Base-by-base conservation (phyloP, 2,113 vertebrate species). In the Peucedramus taeniatus region DNA sequence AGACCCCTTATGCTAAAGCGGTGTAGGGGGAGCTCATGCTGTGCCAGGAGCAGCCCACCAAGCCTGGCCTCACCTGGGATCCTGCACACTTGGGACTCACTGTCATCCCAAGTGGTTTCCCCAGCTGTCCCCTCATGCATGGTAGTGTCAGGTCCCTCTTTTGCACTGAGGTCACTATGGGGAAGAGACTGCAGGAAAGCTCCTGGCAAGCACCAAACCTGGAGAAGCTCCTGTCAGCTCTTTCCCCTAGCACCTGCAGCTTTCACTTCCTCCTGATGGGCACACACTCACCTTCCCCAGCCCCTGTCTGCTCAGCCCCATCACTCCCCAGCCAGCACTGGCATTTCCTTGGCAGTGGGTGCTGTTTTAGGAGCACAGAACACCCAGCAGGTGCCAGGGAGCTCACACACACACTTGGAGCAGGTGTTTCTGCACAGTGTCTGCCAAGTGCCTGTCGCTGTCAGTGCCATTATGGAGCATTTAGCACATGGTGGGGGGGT, bases 1-100 rank as follows among this genome's bases (percentile, higher is more conserved):
- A 37, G 65, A 61, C 12, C 23, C 19, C 11, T 21, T 1, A 2
- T 3, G 8, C 24, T 47, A 69, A 64, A 81, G n/a, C 12, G 37
- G 24, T 22, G 33, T 37, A 0, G 6, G 66, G 9, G 40, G 8
- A 77, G 77, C 23, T 91, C 2, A 2, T 39, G 53, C 40, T 72
- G 44, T 39, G 18, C 40, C 2, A 2, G 27, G 49, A 81, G 9
- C 12, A 35, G 33, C 22, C 39, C 1, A 0, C 49, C 21, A 63
- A 71, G 9, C 37, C 35, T 76, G 61, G 16, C 6, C 59, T 35
- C 0, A 0, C 17, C 1, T 6, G 24, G 27, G 8, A 27, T 20
- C 45, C 42, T 70, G 39, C 35, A 19, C 0, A 1, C 18, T 19
- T 50, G 30, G 39, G 53, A n/a, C 15, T 66, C 0, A 0, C 50